Base-by-base conservation (phyloP, 92 coral and sea anemone genomes). In the Blastomussa wellsi region DNA sequence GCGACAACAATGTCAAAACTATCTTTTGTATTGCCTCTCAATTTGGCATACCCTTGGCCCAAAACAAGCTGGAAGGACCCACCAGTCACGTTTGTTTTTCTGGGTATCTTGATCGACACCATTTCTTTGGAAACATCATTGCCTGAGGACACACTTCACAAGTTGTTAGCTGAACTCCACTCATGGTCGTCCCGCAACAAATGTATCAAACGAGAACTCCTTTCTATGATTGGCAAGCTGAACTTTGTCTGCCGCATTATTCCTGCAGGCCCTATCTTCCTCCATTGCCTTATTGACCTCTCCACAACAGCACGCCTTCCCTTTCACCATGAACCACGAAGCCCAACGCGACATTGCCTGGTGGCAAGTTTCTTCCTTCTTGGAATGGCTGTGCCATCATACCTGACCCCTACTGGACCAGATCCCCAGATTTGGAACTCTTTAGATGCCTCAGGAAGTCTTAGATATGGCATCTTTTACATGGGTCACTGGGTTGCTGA, bases 101-200 rank as follows among this genome's bases (percentile, higher is more conserved):
- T 84, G 62, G 88, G 88, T n/a, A 75, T 76, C 8, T 59, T 71
- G 38, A 78, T 84, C 68, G 88, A 84, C 75, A 71, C 82, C 24
- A 68, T n/a, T n/a, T n/a, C n/a, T n/a, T n/a, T n/a, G n/a, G n/a
- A n/a, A n/a, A n/a, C n/a, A n/a, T n/a, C n/a, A n/a, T n/a, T n/a
- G n/a, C n/a, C n/a, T n/a, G n/a, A n/a, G n/a, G n/a, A n/a, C n/a
- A n/a, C n/a, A n/a, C n/a, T n/a, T n/a, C n/a, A n/a, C n/a, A n/a
- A n/a, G n/a, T 29, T 47, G 47, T 29, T 52, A 17, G 57, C 83
- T 74, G 52, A 41, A 39, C 78, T 68, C 66, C 64, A 33, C 65
- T 69, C 79, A 22, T 76, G 79, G 79, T 76, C 79, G 29, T 22
- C 59, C 57, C 42, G 62, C 29, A 44, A 76, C 31, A 74, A 47